phyloP scores from a whole-genome alignment of 2,113 vertebrate species.

The Canis aureus region DNA sequence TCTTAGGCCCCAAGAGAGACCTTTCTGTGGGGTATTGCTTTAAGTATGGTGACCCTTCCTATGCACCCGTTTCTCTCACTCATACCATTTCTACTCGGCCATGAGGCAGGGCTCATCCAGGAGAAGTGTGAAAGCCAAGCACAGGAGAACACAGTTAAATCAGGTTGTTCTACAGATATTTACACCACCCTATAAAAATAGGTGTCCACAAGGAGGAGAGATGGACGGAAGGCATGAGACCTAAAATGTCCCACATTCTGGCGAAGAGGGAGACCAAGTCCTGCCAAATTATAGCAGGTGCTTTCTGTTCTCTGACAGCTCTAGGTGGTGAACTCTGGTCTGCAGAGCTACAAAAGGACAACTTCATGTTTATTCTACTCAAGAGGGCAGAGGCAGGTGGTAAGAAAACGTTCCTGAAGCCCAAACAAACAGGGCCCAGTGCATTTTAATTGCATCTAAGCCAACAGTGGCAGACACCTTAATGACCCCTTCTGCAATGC shows the following conservation, averaged over 20 bases:
- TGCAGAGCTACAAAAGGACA: constrained; percentile 32
- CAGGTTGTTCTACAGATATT: constrained; percentile 62
- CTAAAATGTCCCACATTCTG: constrained; percentile 64
- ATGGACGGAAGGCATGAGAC: constrained; percentile 60
- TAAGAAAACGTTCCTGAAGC: not conserved
- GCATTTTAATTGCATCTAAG: not conserved
- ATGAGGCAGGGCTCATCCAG: constrained; percentile 46
- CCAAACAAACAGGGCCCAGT: not conserved
- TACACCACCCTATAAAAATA: constrained; percentile 76
- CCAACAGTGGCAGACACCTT: not conserved
- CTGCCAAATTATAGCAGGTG: constrained; percentile 37
- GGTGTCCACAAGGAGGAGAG: constrained; percentile 54
- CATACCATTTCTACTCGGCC: constrained; percentile 82
- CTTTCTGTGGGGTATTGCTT: constrained; percentile 78
- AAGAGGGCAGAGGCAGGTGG: not conserved
- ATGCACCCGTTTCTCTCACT: constrained; percentile 87
- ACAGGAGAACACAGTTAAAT: not conserved
- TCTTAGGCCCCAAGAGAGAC: constrained; percentile 62
- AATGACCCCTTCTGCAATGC: not conserved
- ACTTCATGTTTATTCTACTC: constrained; percentile 11
- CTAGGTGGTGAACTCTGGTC: constrained; percentile 40
- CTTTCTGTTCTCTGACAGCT: constrained; percentile 67
- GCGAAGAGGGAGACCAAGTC: not conserved
- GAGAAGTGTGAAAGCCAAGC: constrained; percentile 56
- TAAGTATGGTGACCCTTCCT: constrained; percentile 75